phyloP scores from a whole-genome alignment of 1,140 invertebrate species.

The Tetraneura akinire region DNA sequence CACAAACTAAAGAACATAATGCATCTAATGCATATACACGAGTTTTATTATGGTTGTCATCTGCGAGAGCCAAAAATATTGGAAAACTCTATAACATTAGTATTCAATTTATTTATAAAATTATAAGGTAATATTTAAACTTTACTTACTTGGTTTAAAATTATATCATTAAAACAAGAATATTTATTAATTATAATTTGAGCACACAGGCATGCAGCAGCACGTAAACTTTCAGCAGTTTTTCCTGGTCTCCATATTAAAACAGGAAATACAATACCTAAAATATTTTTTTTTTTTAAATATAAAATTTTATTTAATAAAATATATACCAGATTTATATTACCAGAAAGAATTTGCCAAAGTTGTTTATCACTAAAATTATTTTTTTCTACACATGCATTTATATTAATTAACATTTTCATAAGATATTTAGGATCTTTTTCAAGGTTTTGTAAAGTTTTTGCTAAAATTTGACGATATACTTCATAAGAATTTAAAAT shows the following conservation, averaged over 20 bases:
- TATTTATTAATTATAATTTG: constrained; percentile 55
- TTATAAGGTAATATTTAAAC: neutral
- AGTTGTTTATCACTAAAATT: constrained; percentile 36
- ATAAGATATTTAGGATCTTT: constrained; percentile 39
- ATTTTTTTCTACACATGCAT: constrained; percentile 34
- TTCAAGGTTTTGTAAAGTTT: constrained; percentile 32
- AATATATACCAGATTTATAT: neutral
- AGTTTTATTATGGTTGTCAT: constrained; percentile 41
- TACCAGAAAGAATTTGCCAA: constrained; percentile 46
- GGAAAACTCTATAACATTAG: constrained; percentile 16
- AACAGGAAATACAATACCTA: constrained; percentile 73
- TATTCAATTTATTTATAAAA: neutral
- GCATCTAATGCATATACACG: constrained; percentile 33
- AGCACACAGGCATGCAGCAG: constrained; percentile 75
- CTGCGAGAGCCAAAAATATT: constrained; percentile 44
- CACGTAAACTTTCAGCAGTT: constrained; percentile 76
- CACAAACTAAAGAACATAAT: constrained; percentile 5
- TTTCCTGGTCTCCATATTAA: constrained; percentile 81
- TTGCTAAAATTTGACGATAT: constrained; percentile 16
- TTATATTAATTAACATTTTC: constrained; percentile 45
- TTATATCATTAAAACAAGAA: neutral
- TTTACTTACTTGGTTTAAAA: constrained; percentile 38
- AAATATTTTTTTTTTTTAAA: constrained; percentile 55
- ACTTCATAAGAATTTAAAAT: constrained; percentile 19
- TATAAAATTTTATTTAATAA: neutral